phyloP scores from a whole-genome alignment of 1,140 invertebrate species.

The Bicyclus anynana region DNA sequence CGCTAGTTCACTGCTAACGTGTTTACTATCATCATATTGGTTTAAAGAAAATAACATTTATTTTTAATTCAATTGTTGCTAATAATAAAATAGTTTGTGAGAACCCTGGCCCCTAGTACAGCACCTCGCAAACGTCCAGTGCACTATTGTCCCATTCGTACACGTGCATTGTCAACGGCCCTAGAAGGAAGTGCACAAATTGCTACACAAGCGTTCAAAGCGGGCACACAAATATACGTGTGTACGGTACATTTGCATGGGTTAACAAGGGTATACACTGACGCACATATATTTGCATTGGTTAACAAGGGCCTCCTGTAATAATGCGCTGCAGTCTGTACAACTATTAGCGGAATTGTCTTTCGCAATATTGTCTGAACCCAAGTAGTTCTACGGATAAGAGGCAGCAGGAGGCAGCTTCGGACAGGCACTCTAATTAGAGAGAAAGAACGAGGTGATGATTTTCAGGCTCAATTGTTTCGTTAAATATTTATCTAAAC shows the following conservation, averaged over 20 bases:
- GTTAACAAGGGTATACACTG: neutral
- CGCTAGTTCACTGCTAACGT: too few species aligned
- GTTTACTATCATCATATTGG: too few species aligned
- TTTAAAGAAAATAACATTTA: too few species aligned
- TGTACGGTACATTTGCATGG: constrained; percentile 1
- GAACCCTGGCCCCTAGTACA: neutral
- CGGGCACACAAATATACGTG: neutral
- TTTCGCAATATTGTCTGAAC: neutral
- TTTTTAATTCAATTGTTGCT: too few species aligned
- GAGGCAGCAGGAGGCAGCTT: too few species aligned
- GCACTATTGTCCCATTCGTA: neutral
- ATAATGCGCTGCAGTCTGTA: neutral
- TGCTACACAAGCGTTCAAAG: neutral
- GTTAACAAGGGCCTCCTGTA: neutral
- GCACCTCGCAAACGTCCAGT: neutral
- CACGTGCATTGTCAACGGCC: neutral
- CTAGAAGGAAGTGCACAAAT: constrained; percentile 1
- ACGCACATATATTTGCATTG: neutral
- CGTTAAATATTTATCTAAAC: too few species aligned
- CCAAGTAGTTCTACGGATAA: too few species aligned
- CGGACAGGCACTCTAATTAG: too few species aligned
- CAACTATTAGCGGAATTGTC: neutral
- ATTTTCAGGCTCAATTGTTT: too few species aligned
- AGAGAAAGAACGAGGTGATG: too few species aligned
- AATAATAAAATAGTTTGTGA: too few species aligned